These are phyloP conservation scores for Alcedo atthis DNA, from an alignment of 2,797 vertebrate species.

Conservation along the genomic window DNA sequence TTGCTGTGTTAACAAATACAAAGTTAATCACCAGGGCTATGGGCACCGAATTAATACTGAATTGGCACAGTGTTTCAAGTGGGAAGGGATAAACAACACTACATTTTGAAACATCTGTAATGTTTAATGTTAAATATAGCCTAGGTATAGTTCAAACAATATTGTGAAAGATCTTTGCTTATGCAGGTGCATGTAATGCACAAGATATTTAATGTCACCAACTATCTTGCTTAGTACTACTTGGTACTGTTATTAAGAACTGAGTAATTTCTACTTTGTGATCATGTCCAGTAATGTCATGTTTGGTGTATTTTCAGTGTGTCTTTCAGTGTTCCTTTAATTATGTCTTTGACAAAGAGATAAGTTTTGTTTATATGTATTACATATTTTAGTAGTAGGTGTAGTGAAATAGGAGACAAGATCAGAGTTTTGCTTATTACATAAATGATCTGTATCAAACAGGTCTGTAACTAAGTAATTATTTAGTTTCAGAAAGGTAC, in stretches of 20 bases:
- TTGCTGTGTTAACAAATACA: not conserved
- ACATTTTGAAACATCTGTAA: not conserved
- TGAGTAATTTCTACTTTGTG: not conserved
- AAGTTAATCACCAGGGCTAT: not conserved
- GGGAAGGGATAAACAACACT: not conserved
- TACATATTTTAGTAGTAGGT: not conserved
- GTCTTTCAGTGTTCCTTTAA: not conserved
- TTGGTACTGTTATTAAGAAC: not conserved
- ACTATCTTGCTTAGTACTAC: not conserved
- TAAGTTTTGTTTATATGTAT: not conserved
- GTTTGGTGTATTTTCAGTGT: not conserved
- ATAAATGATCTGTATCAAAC: not conserved
- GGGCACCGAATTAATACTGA: not conserved
- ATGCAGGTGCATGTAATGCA: not conserved
- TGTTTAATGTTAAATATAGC: not conserved
- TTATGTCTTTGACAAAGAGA: not conserved
- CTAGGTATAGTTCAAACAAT: not conserved
- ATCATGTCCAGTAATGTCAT: not conserved
- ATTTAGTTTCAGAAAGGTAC: not conserved
- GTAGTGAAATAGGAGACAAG: not conserved
- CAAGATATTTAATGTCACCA: not conserved
- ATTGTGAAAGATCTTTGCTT: not conserved
- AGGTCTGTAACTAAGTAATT: not conserved
- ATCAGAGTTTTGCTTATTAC: not conserved
- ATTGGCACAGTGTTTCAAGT: not conserved